Percentiles rank a stretch among this genome's conserved stretches.
These are phyloP conservation scores for Sebastes oblongus DNA, from an alignment of 2,797 vertebrate genomes.

Conservation along the genomic window DNA sequence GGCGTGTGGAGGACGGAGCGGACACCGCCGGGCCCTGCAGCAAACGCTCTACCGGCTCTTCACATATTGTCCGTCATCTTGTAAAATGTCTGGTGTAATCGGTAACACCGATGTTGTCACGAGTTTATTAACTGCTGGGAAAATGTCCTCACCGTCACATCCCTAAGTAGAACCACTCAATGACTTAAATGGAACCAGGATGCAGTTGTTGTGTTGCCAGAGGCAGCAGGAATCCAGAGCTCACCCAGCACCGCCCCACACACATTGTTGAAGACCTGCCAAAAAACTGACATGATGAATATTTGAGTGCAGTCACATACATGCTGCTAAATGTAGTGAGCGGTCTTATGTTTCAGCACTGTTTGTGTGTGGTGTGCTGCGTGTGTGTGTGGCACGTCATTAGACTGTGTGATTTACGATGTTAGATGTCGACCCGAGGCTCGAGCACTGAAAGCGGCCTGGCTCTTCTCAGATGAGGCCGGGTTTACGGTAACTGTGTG, in stretches of 20 bases:
- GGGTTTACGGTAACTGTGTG: neutral
- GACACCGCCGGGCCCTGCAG: accelerated
- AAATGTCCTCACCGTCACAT: no score
- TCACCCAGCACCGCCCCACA: neutral
- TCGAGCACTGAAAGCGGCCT: neutral
- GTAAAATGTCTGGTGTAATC: no score
- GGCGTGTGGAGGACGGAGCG: no score
- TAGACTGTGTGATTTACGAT: constrained; percentile 11
- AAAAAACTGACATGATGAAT: neutral
- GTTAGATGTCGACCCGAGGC: neutral
- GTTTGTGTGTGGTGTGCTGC: neutral
- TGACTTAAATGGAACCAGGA: neutral
- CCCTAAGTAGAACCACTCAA: neutral
- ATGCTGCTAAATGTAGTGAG: neutral
- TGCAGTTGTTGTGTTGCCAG: neutral
- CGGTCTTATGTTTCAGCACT: neutral
- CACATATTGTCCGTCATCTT: no score
- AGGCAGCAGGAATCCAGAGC: neutral
- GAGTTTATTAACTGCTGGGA: no score
- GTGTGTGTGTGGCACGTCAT: constrained; percentile 1
- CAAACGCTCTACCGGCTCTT: no score
- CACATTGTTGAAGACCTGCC: neutral
- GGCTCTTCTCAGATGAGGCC: constrained; percentile 8
- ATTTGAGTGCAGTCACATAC: neutral
- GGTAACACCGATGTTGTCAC: no score